Evolutionary conservation across 2,113 vertebrate species (phyloP).

Genomic region (Nematolebias whitei): DNA sequence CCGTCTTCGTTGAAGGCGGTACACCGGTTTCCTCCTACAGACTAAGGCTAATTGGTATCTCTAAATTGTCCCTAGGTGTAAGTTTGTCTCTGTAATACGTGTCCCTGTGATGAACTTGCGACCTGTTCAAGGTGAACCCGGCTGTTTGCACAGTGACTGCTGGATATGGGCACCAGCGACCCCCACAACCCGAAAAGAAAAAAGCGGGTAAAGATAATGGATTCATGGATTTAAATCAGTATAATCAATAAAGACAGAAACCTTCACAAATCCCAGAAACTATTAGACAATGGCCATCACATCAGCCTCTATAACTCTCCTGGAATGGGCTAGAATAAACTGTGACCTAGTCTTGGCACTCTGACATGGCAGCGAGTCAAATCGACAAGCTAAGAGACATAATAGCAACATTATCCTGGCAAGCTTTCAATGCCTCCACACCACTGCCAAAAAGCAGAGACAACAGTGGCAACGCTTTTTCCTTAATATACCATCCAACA

Average conservation of each 20-base stretch:
- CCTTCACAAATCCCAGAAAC: conserved; percentile 56
- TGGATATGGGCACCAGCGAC: too few species aligned
- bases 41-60: too few species aligned
- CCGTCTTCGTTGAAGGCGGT: too few species aligned
- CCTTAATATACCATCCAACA: conserved; percentile 8
- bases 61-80: too few species aligned
- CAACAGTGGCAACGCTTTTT: conserved; percentile 7
- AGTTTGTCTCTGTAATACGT: too few species aligned
- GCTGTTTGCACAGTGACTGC: too few species aligned
- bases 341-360: conserved; percentile 61
- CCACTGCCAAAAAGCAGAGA: conserved; percentile 24
- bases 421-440: conserved; percentile 9
- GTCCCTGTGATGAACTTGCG: too few species aligned
- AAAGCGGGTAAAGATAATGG: too few species aligned
- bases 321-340: conserved; percentile 32
- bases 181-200: too few species aligned
- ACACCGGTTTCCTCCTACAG: too few species aligned
- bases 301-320: conserved; percentile 37
- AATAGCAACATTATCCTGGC: conserved; percentile 35
- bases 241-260: conserved; percentile 40
- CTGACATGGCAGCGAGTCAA: conserved; percentile 52
- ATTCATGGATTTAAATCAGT: conserved; percentile 69
- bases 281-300: conserved; percentile 58
- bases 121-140: too few species aligned
- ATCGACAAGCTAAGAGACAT: conserved; percentile 40